A percentile compares a stretch with the other conserved stretches of the same genome.
Conservation (phyloP, 2,888 invertebrate genomes). For the Xanthorhoe designata region DNA sequence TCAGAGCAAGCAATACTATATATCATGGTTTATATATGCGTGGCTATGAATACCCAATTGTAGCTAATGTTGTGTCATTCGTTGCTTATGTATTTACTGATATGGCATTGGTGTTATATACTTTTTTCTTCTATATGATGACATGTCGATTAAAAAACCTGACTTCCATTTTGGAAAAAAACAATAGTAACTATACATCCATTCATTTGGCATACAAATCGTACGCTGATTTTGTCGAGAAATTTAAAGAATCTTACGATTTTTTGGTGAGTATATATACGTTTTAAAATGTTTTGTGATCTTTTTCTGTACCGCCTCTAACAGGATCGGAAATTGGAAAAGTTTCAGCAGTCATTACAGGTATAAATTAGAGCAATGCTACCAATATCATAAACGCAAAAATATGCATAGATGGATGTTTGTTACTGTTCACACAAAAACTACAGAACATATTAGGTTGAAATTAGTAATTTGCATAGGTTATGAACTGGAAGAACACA, state of each 20-base stretch:
- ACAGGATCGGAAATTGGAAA: no score
- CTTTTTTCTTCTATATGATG: conserved; percentile 18
- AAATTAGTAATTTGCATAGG: no score
- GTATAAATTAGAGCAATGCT: no score
- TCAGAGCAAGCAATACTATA: background rate
- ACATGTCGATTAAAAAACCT: conserved; percentile 15
- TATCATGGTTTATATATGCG: background rate
- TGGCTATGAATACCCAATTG: no score
- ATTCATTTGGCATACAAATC: conserved; percentile 16
- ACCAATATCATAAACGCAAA: no score
- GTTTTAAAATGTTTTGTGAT: no score
- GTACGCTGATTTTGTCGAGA: conserved; percentile 11
- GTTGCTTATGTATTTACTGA: background rate
- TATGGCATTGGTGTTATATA: conserved; percentile 6
- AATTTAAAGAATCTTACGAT: conserved; percentile 12
- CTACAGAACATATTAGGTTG: no score
- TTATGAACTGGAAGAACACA: no score
- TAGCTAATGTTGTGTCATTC: background rate
- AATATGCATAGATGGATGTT: no score
- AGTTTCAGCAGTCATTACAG: no score
- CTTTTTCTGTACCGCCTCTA: no score
- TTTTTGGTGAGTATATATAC: background rate
- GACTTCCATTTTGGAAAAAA: background rate
- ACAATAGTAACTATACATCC: background rate
- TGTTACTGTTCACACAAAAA: no score